Evolutionary conservation across 2,888 invertebrate genomes (phyloP).

Genomic region (Drosophila ustulata): DNA sequence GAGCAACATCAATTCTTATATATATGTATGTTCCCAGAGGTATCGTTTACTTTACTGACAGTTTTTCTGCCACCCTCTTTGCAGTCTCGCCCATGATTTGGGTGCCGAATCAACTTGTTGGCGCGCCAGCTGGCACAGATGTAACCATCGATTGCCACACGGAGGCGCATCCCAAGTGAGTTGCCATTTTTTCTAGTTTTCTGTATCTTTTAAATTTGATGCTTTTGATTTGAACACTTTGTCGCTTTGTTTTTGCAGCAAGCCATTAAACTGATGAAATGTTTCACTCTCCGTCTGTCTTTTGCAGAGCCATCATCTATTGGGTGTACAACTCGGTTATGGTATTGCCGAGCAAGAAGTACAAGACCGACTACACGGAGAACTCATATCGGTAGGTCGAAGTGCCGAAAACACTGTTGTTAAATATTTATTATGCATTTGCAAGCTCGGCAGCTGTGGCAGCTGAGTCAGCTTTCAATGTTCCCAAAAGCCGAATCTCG

Average conservation of each 20-base stretch:
- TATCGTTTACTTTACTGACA: slow-evolving; percentile 66
- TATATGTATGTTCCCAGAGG: slow-evolving; percentile 39
- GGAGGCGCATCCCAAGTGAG: slow-evolving; percentile 92
- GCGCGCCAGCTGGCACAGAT: slow-evolving; percentile 95
- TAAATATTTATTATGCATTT: slow-evolving; percentile 76
- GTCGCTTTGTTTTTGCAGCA: neutral
- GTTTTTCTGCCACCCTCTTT: slow-evolving; percentile 5
- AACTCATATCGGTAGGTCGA: slow-evolving; percentile 90
- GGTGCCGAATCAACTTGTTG: slow-evolving; percentile 97
- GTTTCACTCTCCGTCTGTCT: slow-evolving; percentile 6
- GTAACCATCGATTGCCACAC: slow-evolving; percentile 97
- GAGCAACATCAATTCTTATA: neutral
- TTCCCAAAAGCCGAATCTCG: slow-evolving; percentile 21
- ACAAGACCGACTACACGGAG: slow-evolving; percentile 92
- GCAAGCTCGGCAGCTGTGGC: slow-evolving; percentile 38
- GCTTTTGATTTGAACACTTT: slow-evolving; percentile 9
- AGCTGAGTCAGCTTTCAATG: slow-evolving; percentile 22
- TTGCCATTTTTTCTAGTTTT: slow-evolving; percentile 23
- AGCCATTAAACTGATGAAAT: slow-evolving; percentile 26
- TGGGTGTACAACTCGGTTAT: slow-evolving; percentile 96
- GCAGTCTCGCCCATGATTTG: slow-evolving; percentile 97
- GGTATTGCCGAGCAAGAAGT: slow-evolving; percentile 95
- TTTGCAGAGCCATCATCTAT: slow-evolving; percentile 92
- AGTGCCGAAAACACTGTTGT: slow-evolving; percentile 40
- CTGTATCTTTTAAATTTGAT: slow-evolving; percentile 17